Evolutionary conservation across 2,797 vertebrate species (phyloP), one percentile per base, ranked within the genome.

Genomic region (Delichon dasypus): DNA sequence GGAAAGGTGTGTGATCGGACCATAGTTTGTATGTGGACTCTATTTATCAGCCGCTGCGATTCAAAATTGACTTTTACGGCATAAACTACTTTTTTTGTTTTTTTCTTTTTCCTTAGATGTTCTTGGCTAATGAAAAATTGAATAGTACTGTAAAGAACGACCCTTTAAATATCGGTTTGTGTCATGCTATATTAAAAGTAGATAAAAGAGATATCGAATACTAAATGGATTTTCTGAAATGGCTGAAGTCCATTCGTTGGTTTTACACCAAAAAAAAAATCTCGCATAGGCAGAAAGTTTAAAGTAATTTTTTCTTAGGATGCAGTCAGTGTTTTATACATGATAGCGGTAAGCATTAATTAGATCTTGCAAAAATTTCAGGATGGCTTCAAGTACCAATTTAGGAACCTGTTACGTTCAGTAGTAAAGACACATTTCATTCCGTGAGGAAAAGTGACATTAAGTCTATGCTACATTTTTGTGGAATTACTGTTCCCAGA

Each of bases 401-500:
- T 94, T 93, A 73, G 87, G 83, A 93, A 60, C 21, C 48, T 34
- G 30, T 20, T 87, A 65, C 36, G 48, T 86, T 77, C 51, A n/a
- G 42, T 36, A 32, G 38, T 80, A 89, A 61, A 86, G 76, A n/a
- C 42, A 38, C 10, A 26, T 93, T 94, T 93, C 68, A 85, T 82
- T 87, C 32, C 9, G 5, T 11, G 34, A 30, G 48, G 18, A 78
- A 96, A 95, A 54, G n/a, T 77, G 85, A 58, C 32, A 3, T 57
- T 64, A 44, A 90, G 32, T 82, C 89, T 85, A 32, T 68, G 45
- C 61, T 71, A 40, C 16, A 42, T 77, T 89, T 85, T 93, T 66
- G 58, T 90, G 74, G 85, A 93, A 94, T 93, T 93, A 89, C 80
- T 95, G 62, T 94, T 94, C 93, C 90, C 55, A n/a, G 61, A 90